Percentiles rank a stretch among this genome's conserved stretches.
Evolutionary conservation across 2,113 vertebrate genomes (phyloP).

Genomic region (Peromyscus polionotus): DNA sequence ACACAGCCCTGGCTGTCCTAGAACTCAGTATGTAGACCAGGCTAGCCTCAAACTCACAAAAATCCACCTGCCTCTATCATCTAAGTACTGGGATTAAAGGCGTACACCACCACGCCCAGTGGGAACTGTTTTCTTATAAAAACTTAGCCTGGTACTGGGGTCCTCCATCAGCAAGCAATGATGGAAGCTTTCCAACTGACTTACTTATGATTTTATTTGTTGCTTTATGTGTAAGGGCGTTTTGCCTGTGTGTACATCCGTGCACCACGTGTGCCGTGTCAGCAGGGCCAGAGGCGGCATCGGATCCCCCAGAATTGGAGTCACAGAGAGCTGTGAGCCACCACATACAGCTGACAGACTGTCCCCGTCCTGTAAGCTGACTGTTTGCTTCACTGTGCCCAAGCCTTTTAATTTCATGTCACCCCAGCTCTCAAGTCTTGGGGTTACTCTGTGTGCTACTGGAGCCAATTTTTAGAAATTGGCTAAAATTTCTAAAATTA

Average conservation of each 20-base stretch:
- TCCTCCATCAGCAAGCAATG: not conserved
- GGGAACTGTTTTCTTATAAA: conserved; percentile 65
- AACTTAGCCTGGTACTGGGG: not conserved
- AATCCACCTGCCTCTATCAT: not conserved
- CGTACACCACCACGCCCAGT: rapidly evolving
- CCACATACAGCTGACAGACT: not conserved
- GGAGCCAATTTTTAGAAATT: not conserved
- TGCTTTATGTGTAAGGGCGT: not conserved
- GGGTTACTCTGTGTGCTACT: not conserved
- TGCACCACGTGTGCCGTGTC: not conserved
- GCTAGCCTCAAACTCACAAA: not conserved
- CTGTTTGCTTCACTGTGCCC: not conserved
- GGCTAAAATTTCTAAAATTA: too few relatives aligned
- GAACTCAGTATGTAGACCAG: not conserved
- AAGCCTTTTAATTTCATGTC: not conserved
- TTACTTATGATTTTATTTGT: not conserved
- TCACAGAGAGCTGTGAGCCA: not conserved
- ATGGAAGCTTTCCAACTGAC: not conserved
- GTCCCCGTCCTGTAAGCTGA: too few relatives aligned
- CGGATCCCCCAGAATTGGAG: not conserved
- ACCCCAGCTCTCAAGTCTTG: not conserved
- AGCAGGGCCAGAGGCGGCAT: not conserved
- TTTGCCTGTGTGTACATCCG: too few relatives aligned
- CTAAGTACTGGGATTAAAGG: not conserved
- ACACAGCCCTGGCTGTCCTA: too few relatives aligned